Base-by-base conservation (phyloP, 2,113 vertebrate species). In the Pandion haliaetus region DNA sequence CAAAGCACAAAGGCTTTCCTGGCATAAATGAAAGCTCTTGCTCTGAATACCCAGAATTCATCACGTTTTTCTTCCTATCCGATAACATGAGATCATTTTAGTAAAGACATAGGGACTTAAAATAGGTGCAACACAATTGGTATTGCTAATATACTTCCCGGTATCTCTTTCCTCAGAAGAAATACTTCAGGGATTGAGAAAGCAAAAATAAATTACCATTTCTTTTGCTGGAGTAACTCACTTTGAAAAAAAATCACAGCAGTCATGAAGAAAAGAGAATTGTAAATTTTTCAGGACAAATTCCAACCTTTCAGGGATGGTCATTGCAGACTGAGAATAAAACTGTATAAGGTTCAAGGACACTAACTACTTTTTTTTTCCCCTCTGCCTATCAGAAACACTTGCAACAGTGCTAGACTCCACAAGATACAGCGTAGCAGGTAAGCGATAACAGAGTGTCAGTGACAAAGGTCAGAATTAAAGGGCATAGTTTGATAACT, bases 391-490 rank as follows among this genome's bases (percentile, higher is more conserved):
- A 86, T 88, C 88, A 97, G 88, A 73, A 95, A 57, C 57, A 83
- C 38, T 42, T 88, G 76, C 67, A 93, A 82, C 29, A 77, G 80
- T 55, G n/a, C 83, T 71, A 86, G 70, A 90, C 76, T 92, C 40
- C 80, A 66, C 34, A 83, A 88, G 71, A 88, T 65, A 82, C 0
- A 72, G 66, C 21, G 74, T 76, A 92, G 32, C 50, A 66, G 71
- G 74, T 92, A 88, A 83, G 80, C 0, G 20, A 90, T 95, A 93
- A 90, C 44, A 5, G 90, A 92, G 76, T 88, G 86, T 95, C 93
- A 78, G 86, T 92, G 69, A 91, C 93, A 93, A 97, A 96, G 95
- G 89, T 93, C 84, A 95, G 71, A 86, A 94, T 94, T 81, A 92
- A 91, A 95, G 80, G 77, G 59, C 76, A 78, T 40, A 50, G 80